Evolutionary conservation across 2,797 vertebrate species (phyloP), one percentile per base, ranked within the genome.

Genomic region (Rhabdomys pumilio): DNA sequence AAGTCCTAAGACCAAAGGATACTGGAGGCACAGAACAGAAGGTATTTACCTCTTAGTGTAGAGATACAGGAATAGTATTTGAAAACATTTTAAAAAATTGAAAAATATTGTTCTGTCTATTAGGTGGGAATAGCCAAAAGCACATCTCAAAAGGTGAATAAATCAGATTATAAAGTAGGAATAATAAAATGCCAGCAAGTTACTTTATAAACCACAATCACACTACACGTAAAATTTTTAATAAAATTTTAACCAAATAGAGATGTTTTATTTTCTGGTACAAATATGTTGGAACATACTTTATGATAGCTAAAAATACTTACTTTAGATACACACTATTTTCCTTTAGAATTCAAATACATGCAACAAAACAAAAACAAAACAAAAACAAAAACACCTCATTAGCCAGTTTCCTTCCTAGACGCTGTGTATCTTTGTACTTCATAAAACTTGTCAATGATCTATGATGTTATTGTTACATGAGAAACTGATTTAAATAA

Each of bases 361-460:
- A 69, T 15, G 15, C 7, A 7, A 34, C 12, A 65, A 69, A 17
- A 34, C 14, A 34, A 72, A 72, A 72, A 38, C 67, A 72, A 72
- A 38, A 20, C 67, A 20, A 20, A 72, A 69, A n/a, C 15, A n/a
- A 53, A 29, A 38, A 12, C 11, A 4, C n/a, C 3, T 79, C 26
- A 75, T 29, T 15, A n/a, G 50, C 53, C 79, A 13, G 17, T 72
- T 31, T 14, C 29, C 24, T 95, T 20, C 11, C 50, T 2, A 34
- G n/a, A 29, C 0, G 2, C 87, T 17, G 31, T 17, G 4, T 1
- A 17, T 2, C 6, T 3, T 20, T 50, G 4, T 1, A 15, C 0
- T 2, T 61, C 65, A 4, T 26, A 41, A 6, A 61, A 9, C 19
- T 38, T 69, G 1, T 47, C 29, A 44, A 0, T 50, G 34, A 41